Evolutionary conservation across 35 echinoderm and acorn worm species (phyloP).

Genomic region (Ophioderma brevispina): DNA sequence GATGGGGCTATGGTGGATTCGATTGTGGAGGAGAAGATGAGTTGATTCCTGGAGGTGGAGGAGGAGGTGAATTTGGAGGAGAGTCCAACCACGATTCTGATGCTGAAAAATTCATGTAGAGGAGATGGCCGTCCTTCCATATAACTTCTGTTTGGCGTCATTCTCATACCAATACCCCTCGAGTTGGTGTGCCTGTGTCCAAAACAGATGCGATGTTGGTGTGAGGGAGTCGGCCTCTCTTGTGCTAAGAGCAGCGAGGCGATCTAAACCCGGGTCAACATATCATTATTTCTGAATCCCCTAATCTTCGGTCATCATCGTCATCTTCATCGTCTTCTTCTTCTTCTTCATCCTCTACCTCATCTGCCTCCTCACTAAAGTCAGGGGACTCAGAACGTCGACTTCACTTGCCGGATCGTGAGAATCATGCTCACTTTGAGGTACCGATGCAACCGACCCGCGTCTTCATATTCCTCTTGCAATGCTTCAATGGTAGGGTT

Average conservation of each 20-base stretch:
- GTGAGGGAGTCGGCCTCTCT: constrained; percentile 89
- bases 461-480: constrained; percentile 50
- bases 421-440: constrained; percentile 17
- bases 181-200: constrained; percentile 33
- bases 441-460: not conserved
- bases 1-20: not conserved
- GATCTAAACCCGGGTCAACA: constrained; percentile 82
- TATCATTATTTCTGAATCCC: too few species aligned
- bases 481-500: constrained; percentile 78
- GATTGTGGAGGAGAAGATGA: not conserved
- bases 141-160: constrained; percentile 16
- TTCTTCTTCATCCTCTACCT: not conserved
- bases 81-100: not conserved
- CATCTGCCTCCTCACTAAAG: too few species aligned
- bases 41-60: constrained; percentile 29
- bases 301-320: constrained; percentile 1
- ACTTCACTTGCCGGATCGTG: not conserved
- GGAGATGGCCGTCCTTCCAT: not conserved
- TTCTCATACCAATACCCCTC: constrained; percentile 30
- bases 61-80: constrained; percentile 23
- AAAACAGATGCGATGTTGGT: constrained; percentile 67
- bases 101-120: not conserved
- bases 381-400: constrained; percentile 23
- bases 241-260: constrained; percentile 78
- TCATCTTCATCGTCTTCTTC: not conserved